These are phyloP conservation scores for Corydoras maculifer DNA, from an alignment of 2,113 vertebrate genomes.

Conservation along the genomic window DNA sequence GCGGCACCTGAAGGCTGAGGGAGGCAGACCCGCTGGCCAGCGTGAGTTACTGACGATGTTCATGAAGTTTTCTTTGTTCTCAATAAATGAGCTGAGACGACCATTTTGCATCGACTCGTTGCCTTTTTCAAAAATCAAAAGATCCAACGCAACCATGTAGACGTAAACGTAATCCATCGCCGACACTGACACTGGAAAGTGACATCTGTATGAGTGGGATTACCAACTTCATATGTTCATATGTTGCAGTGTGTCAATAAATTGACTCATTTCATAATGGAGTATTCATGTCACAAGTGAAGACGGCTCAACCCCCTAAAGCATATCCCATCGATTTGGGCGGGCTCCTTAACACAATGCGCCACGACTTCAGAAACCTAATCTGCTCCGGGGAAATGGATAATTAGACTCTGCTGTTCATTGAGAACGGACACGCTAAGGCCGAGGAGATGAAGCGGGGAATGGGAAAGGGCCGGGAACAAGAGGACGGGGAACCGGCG, in stretches of 20 bases:
- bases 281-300: constrained; percentile 62
- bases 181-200: not conserved
- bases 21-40: too few species aligned
- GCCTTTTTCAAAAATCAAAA: too few species aligned
- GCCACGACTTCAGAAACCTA: constrained; percentile 61
- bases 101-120: too few species aligned
- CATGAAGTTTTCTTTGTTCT: too few species aligned
- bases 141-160: too few species aligned
- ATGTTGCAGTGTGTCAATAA: constrained; percentile 15
- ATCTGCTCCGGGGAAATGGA: constrained; percentile 61
- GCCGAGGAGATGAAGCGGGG: constrained; percentile 47
- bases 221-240: constrained; percentile 5
- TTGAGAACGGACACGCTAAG: constrained; percentile 51
- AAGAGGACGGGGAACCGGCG: not conserved
- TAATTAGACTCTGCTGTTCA: constrained; percentile 58
- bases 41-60: too few species aligned
- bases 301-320: constrained; percentile 61
- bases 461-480: not conserved
- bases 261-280: constrained; percentile 51
- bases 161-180: not conserved
- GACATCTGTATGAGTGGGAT: not conserved
- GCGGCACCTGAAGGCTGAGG: too few species aligned
- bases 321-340: constrained; percentile 60
- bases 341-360: constrained; percentile 65
- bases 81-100: too few species aligned